Evolutionary conservation across 2,797 vertebrate genomes (phyloP), one percentile per base, ranked within the genome.

Genomic region (Cyprinella venusta): DNA sequence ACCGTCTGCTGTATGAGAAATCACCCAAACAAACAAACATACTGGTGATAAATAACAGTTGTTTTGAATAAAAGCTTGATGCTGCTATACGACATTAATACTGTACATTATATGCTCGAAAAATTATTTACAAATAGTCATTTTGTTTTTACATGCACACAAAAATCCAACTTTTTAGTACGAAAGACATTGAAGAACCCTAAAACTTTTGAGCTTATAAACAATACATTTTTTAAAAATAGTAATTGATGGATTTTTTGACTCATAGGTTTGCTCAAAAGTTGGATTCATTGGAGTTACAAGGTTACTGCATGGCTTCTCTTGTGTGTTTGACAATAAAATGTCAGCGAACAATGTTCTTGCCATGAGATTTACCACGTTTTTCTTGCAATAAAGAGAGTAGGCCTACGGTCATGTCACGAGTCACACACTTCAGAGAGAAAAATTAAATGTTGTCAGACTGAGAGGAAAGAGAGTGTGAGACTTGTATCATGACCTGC

Each of bases 1-100:
- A 65, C 76, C 54, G 75, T 84, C 79, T 82, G 38, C 72, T 65
- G 59, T 24, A 68, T 65, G 61, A 84, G 26, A 85, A 70, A 84
- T 85, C 63, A 67, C 24, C 36, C 79, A 82, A 65, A 84, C 56
- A 76, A 76, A 52, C 33, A 33, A 36, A 36, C 36, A 2, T 26
- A 81, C 36, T 52, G 50, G 19, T 80, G 65, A 82, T 72, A 82
- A 82, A 26, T 40, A 80, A 42, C 56, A 40, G 33, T 15, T 56
- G 15, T 24, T 48, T 80, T 56, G 4, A 69, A 56, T 56, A 24
- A n/a, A 56, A 56, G 5, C 16, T 42, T 42, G 6, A 48, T 48
- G 18, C 8, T 16, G 19, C 33, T 24, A 24, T 18, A 36, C 0
- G 36, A 6, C 13, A 76, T 40, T 24, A 40, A 54, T 8, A 1